A percentile compares a stretch with the other conserved stretches of the same genome.
Evolutionary conservation across 2,797 vertebrate genomes (phyloP).

Genomic region (Rhinoraja longicauda): DNA sequence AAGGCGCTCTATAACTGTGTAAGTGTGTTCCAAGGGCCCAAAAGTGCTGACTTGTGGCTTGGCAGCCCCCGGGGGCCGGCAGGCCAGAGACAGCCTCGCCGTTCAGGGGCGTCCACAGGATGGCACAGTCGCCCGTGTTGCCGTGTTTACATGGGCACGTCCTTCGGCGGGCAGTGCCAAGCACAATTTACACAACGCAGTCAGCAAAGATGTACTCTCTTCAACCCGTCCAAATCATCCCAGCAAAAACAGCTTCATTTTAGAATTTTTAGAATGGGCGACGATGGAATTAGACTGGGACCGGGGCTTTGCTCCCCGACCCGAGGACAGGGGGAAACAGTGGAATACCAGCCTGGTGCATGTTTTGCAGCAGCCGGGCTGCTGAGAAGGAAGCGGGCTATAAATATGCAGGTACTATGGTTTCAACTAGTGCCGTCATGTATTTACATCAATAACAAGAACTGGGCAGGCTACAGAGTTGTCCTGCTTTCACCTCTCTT

Average conservation of each 20-base stretch:
- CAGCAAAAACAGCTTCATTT: not conserved
- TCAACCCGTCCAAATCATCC: constrained; percentile 6
- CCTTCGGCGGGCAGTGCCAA: constrained; percentile 6
- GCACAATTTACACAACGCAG: constrained; percentile 33
- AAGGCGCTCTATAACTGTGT: constrained; percentile 18
- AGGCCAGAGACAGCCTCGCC: constrained; percentile 22
- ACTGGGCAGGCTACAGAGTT: not conserved
- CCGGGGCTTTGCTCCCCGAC: too few relatives aligned
- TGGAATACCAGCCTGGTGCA: not conserved
- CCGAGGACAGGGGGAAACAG: not conserved
- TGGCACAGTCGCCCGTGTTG: constrained; percentile 31
- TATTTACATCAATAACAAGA: not conserved
- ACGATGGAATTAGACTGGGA: too few relatives aligned
- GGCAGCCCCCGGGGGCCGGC: not conserved
- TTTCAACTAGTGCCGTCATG: not conserved
- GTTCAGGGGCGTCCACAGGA: constrained; percentile 17
- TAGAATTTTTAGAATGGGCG: too few relatives aligned
- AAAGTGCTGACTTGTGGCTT: constrained; percentile 26
- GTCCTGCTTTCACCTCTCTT: not conserved
- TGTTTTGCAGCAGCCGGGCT: constrained; percentile 7
- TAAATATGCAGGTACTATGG: not conserved
- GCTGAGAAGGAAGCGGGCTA: not conserved
- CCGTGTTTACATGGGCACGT: constrained; percentile 35
- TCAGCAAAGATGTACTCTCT: constrained; percentile 31
- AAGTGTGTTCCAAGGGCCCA: constrained; percentile 31